Percentiles rank a stretch among this genome's conserved stretches.
Conservation (phyloP, 2,113 vertebrate genomes). For the Pygoscelis adeliae region DNA sequence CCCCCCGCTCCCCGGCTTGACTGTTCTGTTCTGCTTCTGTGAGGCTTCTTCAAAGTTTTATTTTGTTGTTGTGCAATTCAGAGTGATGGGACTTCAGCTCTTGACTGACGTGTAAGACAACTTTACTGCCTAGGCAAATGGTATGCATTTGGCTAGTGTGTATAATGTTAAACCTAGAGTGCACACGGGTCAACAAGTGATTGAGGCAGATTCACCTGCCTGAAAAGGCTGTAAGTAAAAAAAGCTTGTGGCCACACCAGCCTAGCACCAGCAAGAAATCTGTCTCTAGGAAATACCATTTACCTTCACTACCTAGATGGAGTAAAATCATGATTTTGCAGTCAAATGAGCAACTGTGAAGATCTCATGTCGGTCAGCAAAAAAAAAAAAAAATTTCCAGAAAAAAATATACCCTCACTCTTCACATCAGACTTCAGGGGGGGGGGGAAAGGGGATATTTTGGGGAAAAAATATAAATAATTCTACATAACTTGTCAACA, state of each 20-base stretch:
- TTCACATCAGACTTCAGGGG: not conserved
- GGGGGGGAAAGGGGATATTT: not conserved
- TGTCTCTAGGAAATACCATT: not conserved
- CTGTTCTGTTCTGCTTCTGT: not conserved
- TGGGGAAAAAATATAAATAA: not conserved
- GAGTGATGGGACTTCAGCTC: not conserved
- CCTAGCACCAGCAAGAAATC: not conserved
- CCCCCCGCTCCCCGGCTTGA: too few relatives aligned
- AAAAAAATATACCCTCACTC: not conserved
- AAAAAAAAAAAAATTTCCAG: not conserved
- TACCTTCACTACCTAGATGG: not conserved
- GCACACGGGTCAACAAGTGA: not conserved
- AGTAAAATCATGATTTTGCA: not conserved
- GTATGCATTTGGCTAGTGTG: not conserved
- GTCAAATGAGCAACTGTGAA: not conserved
- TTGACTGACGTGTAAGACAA: not conserved
- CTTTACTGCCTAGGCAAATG: not conserved
- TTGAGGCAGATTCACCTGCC: not conserved
- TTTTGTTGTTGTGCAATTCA: not conserved
- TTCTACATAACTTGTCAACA: not conserved
- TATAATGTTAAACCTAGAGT: not conserved
- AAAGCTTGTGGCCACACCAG: not conserved
- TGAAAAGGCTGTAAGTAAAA: not conserved
- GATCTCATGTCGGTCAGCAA: not conserved
- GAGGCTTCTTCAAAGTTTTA: not conserved